These are phyloP conservation scores for Anthrax anthrax DNA, from an alignment of 2,888 invertebrate species.

Conservation along the genomic window DNA sequence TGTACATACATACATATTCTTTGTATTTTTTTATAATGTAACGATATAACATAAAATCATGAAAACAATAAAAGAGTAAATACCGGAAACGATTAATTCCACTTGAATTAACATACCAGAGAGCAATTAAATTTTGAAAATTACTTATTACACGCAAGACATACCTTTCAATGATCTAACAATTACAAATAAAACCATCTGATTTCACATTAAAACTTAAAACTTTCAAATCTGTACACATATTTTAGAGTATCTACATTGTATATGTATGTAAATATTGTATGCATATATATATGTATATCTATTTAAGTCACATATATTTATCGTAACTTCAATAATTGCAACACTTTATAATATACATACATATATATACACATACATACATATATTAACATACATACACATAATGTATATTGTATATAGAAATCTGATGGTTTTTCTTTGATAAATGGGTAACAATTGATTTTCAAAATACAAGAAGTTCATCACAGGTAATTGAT, in stretches of 20 bases:
- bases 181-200: background rate
- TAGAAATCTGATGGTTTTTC: background rate
- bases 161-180: conserved; percentile 12
- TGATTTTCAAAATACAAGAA: conserved; percentile 6
- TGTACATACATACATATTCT: background rate
- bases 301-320: no score
- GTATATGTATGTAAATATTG: background rate
- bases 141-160: conserved; percentile 23
- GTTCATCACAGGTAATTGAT: conserved; percentile 7
- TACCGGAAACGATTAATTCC: conserved; percentile 33
- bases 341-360: no score
- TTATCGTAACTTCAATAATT: no score
- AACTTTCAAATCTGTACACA: no score
- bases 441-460: background rate
- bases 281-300: no score
- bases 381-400: no score
- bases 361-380: no score
- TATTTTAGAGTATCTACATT: no score
- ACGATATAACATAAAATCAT: background rate
- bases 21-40: background rate
- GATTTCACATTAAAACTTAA: background rate
- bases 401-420: no score
- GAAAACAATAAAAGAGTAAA: conserved; percentile 16
- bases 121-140: conserved; percentile 21
- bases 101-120: conserved; percentile 29